These are phyloP conservation scores for Lasioglossum baleicum DNA, from an alignment of 1,140 invertebrate species.

Conservation along the genomic window DNA sequence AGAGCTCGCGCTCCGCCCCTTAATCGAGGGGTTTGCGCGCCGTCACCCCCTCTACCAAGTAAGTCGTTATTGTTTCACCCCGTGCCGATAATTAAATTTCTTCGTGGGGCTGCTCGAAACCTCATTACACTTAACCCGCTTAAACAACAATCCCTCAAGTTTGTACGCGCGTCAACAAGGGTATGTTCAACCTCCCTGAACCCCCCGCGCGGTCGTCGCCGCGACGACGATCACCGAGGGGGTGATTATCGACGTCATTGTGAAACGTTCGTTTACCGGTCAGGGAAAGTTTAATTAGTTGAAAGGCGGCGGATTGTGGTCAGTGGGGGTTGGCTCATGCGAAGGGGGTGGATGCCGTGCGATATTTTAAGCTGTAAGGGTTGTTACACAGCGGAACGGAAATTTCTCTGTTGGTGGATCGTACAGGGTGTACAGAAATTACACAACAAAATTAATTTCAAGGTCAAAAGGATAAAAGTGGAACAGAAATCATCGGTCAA, in stretches of 20 bases:
- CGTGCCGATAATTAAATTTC: slow-evolving; percentile 57
- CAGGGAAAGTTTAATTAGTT: slow-evolving; percentile 28
- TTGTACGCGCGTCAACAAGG: slow-evolving; percentile 19
- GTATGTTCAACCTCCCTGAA: background rate
- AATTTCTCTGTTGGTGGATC: no score
- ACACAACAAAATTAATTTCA: no score
- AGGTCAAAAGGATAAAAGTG: no score
- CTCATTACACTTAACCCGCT: slow-evolving; percentile 55
- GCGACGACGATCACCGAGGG: background rate
- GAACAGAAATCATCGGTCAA: no score
- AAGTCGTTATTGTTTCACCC: slow-evolving; percentile 55
- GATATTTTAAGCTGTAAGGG: slow-evolving; percentile 19
- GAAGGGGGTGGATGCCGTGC: background rate
- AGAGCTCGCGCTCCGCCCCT: background rate
- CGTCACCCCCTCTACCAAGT: background rate
- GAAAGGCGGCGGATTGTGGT: slow-evolving; percentile 9
- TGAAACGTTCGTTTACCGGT: slow-evolving; percentile 5
- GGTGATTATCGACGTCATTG: slow-evolving; percentile 9
- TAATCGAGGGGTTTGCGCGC: background rate
- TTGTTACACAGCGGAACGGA: no score
- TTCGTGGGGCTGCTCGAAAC: slow-evolving; percentile 29
- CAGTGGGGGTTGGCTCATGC: background rate
- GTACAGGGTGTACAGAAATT: no score
- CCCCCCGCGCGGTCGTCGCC: background rate
- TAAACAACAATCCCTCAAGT: slow-evolving; percentile 48